Percentiles rank a stretch among this genome's conserved stretches.
phyloP scores from a whole-genome alignment of 2,888 invertebrate species.

The Disparrhopalites patrizii region DNA sequence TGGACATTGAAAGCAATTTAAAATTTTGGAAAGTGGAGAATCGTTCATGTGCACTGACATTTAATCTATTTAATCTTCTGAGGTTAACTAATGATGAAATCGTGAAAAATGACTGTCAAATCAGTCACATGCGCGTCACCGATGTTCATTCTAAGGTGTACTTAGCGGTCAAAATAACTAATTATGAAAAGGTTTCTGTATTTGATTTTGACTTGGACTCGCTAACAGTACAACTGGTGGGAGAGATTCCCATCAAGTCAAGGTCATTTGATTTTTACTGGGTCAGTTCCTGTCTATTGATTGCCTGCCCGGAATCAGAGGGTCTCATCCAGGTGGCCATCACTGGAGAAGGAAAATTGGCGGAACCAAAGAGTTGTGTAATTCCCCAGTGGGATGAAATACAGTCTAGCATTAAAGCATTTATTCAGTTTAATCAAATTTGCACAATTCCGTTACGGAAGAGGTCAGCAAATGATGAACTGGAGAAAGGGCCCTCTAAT shows the following conservation, averaged over 20 bases:
- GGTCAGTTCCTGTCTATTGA: neutral
- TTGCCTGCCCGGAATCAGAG: neutral
- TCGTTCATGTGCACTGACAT: neutral
- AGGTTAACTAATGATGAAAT: neutral
- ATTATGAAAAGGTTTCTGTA: conserved; percentile 8
- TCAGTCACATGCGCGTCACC: neutral
- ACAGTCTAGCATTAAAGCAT: neutral
- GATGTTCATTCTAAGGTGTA: neutral
- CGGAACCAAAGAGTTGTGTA: neutral
- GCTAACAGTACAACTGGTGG: neutral
- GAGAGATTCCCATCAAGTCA: neutral
- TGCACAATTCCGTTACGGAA: neutral
- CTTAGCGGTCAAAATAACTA: conserved; percentile 5
- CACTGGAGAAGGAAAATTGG: neutral
- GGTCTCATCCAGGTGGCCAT: conserved; percentile 1
- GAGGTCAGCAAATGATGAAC: neutral
- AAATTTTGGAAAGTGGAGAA: conserved; percentile 15
- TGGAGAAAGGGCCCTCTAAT: neutral
- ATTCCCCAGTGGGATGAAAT: neutral
- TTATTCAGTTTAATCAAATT: neutral
- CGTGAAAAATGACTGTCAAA: neutral
- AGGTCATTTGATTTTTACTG: neutral
- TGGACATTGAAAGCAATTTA: conserved; percentile 7
- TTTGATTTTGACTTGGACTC: conserved; percentile 8
- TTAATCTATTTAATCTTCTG: conserved; percentile 4